Conservation (phyloP, 1,140 invertebrate species). For the Lamellibrachia luymesi region DNA sequence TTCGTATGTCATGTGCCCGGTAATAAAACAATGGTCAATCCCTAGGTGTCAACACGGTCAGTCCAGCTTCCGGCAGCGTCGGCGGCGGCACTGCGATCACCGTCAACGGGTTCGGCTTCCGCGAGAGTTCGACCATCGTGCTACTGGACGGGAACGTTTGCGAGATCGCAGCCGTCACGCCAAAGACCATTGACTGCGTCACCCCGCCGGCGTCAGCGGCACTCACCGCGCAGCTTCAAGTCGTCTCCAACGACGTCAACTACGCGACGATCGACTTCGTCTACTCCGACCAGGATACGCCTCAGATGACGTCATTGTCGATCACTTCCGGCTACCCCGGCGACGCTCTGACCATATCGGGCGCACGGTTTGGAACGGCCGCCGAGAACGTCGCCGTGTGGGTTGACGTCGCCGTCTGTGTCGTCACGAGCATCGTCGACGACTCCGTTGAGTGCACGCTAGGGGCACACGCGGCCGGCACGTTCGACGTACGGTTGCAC, state of each 20-base stretch:
- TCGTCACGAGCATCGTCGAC: constrained; percentile 24
- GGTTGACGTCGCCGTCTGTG: constrained; percentile 34
- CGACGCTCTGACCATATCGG: constrained; percentile 31
- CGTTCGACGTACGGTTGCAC: background rate
- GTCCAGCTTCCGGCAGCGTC: constrained; percentile 42
- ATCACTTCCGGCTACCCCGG: constrained; percentile 22
- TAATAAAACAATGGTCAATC: too few species aligned
- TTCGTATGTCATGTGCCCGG: background rate
- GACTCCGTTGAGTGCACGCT: constrained; percentile 22
- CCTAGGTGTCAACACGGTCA: constrained; percentile 22
- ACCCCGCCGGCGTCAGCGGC: background rate
- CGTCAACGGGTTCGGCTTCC: constrained; percentile 37
- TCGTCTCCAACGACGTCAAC: constrained; percentile 32
- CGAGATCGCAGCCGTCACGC: background rate
- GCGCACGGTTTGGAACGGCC: constrained; percentile 33
- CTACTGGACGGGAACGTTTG: background rate
- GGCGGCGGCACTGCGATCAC: constrained; percentile 44
- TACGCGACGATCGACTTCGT: constrained; percentile 32
- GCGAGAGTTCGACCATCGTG: background rate
- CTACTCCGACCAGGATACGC: constrained; percentile 18
- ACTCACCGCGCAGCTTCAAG: constrained; percentile 33
- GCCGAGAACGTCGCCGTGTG: constrained; percentile 32
- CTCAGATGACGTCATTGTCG: constrained; percentile 25
- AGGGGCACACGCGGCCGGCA: constrained; percentile 5
- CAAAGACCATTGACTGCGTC: background rate